These are phyloP conservation scores for Eulemur mongoz DNA, from an alignment of 2,797 vertebrate genomes.

Conservation along the genomic window DNA sequence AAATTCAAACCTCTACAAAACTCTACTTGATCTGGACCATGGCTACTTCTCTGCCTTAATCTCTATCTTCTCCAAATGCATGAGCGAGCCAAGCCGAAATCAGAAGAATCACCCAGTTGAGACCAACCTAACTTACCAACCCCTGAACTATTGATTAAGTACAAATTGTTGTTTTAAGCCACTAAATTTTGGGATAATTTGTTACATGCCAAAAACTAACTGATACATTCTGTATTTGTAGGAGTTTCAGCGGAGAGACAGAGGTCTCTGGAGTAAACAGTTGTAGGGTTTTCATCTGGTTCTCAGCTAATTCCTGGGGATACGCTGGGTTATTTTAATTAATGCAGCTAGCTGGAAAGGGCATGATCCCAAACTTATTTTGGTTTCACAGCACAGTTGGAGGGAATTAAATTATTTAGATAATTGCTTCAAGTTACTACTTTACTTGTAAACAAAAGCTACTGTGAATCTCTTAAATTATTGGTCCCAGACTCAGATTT, in stretches of 20 bases:
- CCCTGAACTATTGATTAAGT: neutral
- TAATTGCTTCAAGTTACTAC: slow-evolving; percentile 43
- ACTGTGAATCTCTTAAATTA: neutral
- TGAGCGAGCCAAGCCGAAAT: neutral
- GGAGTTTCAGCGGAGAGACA: neutral
- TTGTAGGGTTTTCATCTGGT: neutral
- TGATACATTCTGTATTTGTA: neutral
- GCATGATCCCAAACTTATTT: neutral
- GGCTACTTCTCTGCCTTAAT: neutral
- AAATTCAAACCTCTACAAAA: neutral
- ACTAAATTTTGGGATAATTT: neutral
- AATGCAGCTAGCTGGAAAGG: neutral
- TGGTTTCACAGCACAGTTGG: slow-evolving; percentile 7
- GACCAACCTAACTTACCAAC: neutral
- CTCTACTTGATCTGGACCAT: neutral
- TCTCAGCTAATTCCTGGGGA: neutral
- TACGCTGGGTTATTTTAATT: neutral
- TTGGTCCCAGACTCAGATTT: neutral
- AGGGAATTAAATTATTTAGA: slow-evolving; percentile 48
- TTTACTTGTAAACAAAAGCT: slow-evolving; percentile 43
- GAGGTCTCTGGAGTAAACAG: neutral
- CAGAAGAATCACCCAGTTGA: neutral
- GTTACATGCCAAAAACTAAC: neutral
- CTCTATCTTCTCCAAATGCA: too few relatives aligned
- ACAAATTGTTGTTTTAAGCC: neutral